phyloP scores from a whole-genome alignment of 2,113 vertebrate genomes.

The Nannospalax galili region DNA sequence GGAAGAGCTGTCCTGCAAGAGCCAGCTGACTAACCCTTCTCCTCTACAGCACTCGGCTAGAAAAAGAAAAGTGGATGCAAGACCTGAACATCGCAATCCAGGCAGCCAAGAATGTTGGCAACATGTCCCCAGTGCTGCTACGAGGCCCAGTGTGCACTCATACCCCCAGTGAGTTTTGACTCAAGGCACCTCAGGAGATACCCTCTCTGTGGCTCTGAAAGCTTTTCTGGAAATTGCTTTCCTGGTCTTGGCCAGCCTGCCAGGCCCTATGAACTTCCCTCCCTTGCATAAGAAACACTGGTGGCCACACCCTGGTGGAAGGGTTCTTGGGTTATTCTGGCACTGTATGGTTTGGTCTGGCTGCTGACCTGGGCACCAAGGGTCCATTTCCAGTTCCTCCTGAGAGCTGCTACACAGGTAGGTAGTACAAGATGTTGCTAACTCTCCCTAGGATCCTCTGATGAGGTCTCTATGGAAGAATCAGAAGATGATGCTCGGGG shows the following conservation, averaged over 20 bases:
- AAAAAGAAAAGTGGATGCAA: conserved; percentile 97
- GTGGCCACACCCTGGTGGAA: no score
- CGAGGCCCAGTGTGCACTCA: conserved; percentile 82
- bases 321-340: background rate
- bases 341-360: accelerated
- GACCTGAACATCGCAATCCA: conserved; percentile 94
- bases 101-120: conserved; percentile 89
- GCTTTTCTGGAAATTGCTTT: background rate
- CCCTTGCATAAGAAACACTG: background rate
- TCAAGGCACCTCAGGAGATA: background rate
- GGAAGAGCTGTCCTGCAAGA: background rate
- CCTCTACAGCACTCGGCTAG: conserved; percentile 90
- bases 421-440: background rate
- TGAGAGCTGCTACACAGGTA: no score
- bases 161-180: conserved; percentile 90
- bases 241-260: accelerated
- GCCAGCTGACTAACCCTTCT: background rate
- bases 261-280: accelerated
- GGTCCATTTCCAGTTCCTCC: background rate
- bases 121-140: conserved; percentile 83
- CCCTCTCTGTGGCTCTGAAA: no score
- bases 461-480: conserved; percentile 92
- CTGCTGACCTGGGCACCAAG: background rate
- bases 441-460: conserved; percentile 90
- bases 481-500: conserved; percentile 92